Percentiles rank a stretch among this genome's conserved stretches.
phyloP scores from a whole-genome alignment of 2,888 invertebrate species.

The Ormyrus thymus region DNA sequence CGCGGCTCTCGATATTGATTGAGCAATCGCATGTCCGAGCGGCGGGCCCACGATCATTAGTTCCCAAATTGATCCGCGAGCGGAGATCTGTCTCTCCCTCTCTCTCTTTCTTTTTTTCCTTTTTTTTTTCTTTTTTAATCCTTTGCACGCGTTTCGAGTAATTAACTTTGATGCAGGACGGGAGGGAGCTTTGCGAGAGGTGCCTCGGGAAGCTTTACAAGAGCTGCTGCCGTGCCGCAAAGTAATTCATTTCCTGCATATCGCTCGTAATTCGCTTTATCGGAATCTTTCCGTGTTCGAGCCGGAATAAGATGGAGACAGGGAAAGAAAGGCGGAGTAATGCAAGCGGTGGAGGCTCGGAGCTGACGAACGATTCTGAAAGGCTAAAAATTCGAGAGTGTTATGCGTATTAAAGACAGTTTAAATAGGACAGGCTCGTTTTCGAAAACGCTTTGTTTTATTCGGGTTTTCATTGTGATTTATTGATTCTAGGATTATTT shows the following conservation, averaged over 20 bases:
- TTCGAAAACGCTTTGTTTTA: too few relatives aligned
- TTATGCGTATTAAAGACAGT: too few relatives aligned
- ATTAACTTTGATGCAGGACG: slow-evolving; percentile 21
- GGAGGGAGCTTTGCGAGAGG: neutral
- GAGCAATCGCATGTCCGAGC: slow-evolving; percentile 40
- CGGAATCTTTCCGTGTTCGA: neutral
- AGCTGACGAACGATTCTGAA: too few relatives aligned
- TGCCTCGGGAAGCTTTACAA: neutral
- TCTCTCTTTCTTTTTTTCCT: neutral
- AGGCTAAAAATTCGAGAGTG: too few relatives aligned
- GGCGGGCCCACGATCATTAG: neutral
- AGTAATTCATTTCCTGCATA: slow-evolving; percentile 37
- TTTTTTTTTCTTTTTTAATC: neutral
- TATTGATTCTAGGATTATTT: too few relatives aligned
- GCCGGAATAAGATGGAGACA: neutral
- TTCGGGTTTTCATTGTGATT: too few relatives aligned
- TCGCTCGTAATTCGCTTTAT: slow-evolving; percentile 34
- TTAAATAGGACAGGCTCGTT: too few relatives aligned
- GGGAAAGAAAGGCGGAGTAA: neutral
- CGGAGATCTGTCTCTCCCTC: neutral
- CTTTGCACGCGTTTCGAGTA: slow-evolving; percentile 1
- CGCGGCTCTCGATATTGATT: slow-evolving; percentile 31
- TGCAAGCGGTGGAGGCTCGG: too few relatives aligned
- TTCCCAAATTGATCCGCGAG: slow-evolving; percentile 24
- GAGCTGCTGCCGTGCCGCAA: slow-evolving; percentile 14